These are phyloP conservation scores for Caradrina kadenii DNA, from an alignment of 2,888 invertebrate genomes.

Conservation along the genomic window DNA sequence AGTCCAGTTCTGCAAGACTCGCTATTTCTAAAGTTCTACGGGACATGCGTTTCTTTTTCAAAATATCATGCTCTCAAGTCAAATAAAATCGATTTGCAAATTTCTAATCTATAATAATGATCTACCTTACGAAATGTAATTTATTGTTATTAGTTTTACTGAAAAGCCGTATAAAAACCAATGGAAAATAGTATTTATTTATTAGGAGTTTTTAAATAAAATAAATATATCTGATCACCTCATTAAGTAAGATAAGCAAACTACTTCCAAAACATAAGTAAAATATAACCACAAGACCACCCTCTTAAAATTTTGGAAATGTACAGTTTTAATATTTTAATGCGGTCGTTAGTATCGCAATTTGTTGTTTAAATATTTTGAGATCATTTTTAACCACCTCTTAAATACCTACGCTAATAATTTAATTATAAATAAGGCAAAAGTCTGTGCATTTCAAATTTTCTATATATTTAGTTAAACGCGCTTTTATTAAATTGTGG, in stretches of 20 bases:
- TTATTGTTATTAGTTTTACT: conserved; percentile 76
- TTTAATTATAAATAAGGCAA: conserved; percentile 1
- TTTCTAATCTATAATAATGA: conserved; percentile 72
- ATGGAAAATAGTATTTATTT: conserved; percentile 30
- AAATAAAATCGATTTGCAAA: conserved; percentile 73
- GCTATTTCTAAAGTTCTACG: conserved; percentile 79
- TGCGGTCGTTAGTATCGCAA: conserved; percentile 47
- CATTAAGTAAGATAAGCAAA: conserved; percentile 56
- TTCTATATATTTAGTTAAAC: no score
- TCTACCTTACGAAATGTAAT: conserved; percentile 78
- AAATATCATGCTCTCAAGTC: conserved; percentile 82
- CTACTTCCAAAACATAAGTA: conserved; percentile 57
- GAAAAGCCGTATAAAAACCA: conserved; percentile 76
- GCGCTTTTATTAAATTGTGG: not conserved
- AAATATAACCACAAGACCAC: conserved; percentile 63
- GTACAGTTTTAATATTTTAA: conserved; percentile 36
- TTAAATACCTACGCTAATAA: conserved; percentile 3
- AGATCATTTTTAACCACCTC: conserved; percentile 1
- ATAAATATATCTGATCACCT: conserved; percentile 62
- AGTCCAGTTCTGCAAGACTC: conserved; percentile 68
- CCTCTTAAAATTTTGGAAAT: conserved; percentile 42
- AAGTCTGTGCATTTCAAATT: conserved; percentile 21
- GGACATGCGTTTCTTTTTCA: conserved; percentile 82
- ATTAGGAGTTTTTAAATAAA: conserved; percentile 44
- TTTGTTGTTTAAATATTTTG: conserved; percentile 23